Evolutionary conservation across 1,140 invertebrate genomes (phyloP).

Genomic region (Caenorhabditis brenneri): DNA sequence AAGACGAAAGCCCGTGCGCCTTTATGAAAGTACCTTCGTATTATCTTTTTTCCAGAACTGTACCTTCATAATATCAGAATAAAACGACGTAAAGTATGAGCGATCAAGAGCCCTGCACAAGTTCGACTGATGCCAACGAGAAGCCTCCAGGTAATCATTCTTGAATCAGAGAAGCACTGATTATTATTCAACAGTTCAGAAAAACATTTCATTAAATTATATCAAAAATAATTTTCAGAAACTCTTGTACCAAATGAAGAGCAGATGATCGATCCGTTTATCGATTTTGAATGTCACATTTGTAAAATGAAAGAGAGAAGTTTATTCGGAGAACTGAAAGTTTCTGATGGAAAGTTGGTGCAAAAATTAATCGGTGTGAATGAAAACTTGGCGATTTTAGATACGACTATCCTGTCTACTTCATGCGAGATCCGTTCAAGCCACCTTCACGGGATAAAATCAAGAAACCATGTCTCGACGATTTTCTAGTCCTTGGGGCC

Average conservation of each 20-base stretch:
- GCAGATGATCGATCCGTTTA: conserved; percentile 5
- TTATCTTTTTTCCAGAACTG: background rate
- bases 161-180: too few species aligned
- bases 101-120: background rate
- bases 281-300: conserved; percentile 20
- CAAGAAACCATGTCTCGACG: conserved; percentile 25
- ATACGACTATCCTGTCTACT: conserved; percentile 12
- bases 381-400: background rate
- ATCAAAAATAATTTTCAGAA: background rate
- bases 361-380: background rate
- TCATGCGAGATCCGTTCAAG: conserved; percentile 29
- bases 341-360: background rate
- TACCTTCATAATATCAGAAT: background rate
- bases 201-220: background rate
- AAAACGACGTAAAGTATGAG: background rate
- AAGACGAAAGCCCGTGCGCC: too few species aligned
- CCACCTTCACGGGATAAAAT: background rate
- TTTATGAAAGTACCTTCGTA: too few species aligned
- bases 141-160: background rate
- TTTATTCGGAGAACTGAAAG: conserved; percentile 17
- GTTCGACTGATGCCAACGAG: background rate
- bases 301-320: background rate
- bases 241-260: background rate
- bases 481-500: background rate
- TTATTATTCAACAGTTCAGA: background rate